These are phyloP conservation scores for Saccostrea cuccullata DNA, from an alignment of 1,140 invertebrate genomes.

Conservation along the genomic window DNA sequence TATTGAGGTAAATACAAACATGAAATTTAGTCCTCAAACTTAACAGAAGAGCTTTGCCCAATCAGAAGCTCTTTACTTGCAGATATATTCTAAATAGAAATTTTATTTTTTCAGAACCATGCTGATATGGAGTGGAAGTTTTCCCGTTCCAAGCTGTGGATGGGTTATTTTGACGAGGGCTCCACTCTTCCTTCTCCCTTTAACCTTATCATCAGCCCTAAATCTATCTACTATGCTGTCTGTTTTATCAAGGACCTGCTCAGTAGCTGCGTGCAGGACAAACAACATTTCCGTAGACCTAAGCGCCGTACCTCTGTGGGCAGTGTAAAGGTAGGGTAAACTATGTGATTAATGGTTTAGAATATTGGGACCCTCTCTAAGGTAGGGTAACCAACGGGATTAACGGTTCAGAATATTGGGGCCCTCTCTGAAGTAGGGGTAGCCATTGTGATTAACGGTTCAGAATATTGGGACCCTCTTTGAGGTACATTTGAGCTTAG, in stretches of 20 bases:
- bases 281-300: slow-evolving; percentile 2
- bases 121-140: slow-evolving; percentile 84
- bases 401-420: no score
- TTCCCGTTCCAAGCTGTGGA: slow-evolving; percentile 82
- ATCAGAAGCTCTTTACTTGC: not conserved
- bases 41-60: not conserved
- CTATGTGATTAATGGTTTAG: not conserved
- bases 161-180: slow-evolving; percentile 82
- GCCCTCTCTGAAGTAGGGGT: no score
- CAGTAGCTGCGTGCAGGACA: slow-evolving; percentile 54
- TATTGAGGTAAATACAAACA: slow-evolving; percentile 80
- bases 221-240: slow-evolving; percentile 80
- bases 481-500: no score
- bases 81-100: no score
- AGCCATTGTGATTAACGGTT: no score
- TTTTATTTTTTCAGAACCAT: slow-evolving; percentile 78
- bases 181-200: slow-evolving; percentile 82
- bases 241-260: slow-evolving; percentile 69
- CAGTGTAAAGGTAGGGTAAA: slow-evolving; percentile 64
- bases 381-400: no score
- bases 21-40: not conserved
- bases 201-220: slow-evolving; percentile 82
- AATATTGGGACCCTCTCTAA: no score
- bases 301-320: slow-evolving; percentile 63
- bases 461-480: no score